Evolutionary conservation across 2,797 vertebrate species (phyloP), one percentile per base, ranked within the genome.

Genomic region (Myiotriccus ornatus): DNA sequence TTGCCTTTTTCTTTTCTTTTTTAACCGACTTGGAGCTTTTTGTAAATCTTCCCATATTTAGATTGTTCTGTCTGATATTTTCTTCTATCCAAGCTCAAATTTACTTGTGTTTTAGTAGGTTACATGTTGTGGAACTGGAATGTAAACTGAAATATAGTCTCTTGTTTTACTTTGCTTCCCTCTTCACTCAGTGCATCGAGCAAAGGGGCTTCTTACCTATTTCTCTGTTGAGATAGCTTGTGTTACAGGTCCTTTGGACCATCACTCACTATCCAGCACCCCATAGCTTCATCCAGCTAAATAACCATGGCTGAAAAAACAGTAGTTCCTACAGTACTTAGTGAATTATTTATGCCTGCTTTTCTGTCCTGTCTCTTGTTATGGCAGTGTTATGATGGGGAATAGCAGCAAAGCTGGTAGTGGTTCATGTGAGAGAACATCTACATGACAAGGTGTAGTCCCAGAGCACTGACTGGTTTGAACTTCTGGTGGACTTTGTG

Each of bases 401-500:
- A 77, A 27, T 47, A 85, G 30, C 46, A 34, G 34, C 47, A 16
- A 37, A 80, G n/a, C 12, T 83, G 39, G 32, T 19, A 43, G 71
- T 16, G 24, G 11, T 73, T 67, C 10, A 3, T 71, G 7, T 19
- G 22, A 52, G 28, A 63, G 32, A 47, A 34, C 32, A 53, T 23
- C 14, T 53, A 10, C 2, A 0, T 22, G 44, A 32, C 1, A 3
- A 41, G 21, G 34, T 52, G 2, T 4, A 47, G 64, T 64, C 64
- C 28, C 39, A 32, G 41, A 68, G 37, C 24, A 28, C 25, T 59
- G 56, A 52, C 39, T 27, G 21, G n/a, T 59, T 24, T 28, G 28
- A 64, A 84, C 39, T 59, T 69, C 17, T 37, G 34, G n/a, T 15
- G 1, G 24, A 37, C 55, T 68, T 74, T 35, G 47, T 68, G 30